A percentile compares a stretch with the other conserved stretches of the same genome.
These are phyloP conservation scores for Brassicogethes aeneus DNA, from an alignment of 2,888 invertebrate genomes.

Conservation along the genomic window DNA sequence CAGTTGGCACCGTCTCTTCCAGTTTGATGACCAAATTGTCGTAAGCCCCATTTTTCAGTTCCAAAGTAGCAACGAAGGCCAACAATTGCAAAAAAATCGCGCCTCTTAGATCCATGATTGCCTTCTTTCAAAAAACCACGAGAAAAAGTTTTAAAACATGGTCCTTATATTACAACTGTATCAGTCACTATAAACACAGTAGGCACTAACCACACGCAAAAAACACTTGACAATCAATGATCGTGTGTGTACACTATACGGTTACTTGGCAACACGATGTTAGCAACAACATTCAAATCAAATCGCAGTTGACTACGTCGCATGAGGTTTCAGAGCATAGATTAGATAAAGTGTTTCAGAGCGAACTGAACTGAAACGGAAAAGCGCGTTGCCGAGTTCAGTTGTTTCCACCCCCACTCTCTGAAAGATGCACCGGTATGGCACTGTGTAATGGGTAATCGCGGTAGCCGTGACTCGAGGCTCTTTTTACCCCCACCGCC, in stretches of 20 bases:
- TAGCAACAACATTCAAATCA: no score
- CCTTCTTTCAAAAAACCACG: neutral
- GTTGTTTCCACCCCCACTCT: no score
- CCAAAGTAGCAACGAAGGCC: conserved; percentile 18
- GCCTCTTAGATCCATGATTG: neutral
- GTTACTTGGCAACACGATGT: neutral
- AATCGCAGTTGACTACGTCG: neutral
- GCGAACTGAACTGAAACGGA: no score
- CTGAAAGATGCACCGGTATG: conserved; percentile 12
- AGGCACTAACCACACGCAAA: no score
- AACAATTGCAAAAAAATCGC: conserved; percentile 5
- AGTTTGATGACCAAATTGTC: conserved; percentile 42
- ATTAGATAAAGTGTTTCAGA: no score
- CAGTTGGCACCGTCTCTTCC: conserved; percentile 39
- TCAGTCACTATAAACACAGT: neutral
- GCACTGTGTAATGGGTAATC: conserved; percentile 21
- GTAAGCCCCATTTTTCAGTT: conserved; percentile 40
- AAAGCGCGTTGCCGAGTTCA: no score
- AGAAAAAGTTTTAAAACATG: neutral
- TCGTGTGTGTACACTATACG: neutral
- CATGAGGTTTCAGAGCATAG: no score
- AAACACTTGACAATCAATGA: neutral
- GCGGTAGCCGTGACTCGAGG: conserved; percentile 19
- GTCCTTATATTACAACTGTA: neutral
- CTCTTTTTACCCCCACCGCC: conserved; percentile 9